Conservation (phyloP, 2,113 vertebrate genomes). For the Acinonyx jubatus region DNA sequence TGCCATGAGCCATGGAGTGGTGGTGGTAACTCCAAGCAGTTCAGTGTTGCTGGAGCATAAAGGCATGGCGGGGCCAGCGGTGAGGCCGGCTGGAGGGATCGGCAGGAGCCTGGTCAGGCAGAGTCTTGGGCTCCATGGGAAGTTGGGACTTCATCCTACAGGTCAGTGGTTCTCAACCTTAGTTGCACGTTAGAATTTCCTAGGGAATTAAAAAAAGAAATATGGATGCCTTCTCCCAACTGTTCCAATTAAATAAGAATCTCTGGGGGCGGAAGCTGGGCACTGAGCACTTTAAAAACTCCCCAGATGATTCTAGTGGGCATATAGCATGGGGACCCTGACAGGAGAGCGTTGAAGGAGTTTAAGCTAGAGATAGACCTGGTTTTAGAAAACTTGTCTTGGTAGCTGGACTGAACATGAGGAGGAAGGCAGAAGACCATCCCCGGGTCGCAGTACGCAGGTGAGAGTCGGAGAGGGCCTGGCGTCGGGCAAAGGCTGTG, state of each 20-base stretch:
- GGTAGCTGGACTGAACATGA: background rate
- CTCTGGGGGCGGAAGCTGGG: background rate
- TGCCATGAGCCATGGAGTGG: background rate
- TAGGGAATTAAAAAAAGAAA: background rate
- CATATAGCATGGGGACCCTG: background rate
- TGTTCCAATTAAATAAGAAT: background rate
- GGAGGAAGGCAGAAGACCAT: background rate
- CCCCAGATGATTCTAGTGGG: background rate
- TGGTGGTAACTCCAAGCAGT: background rate
- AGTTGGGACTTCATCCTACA: background rate
- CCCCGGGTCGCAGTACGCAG: rapidly evolving
- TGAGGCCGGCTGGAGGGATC: background rate
- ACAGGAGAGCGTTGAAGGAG: background rate
- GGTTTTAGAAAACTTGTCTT: background rate
- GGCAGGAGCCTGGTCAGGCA: background rate
- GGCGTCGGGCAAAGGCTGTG: background rate
- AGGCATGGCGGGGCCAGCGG: background rate
- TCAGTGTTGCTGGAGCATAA: background rate
- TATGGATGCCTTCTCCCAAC: background rate
- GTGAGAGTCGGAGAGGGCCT: too few relatives aligned
- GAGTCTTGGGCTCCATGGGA: background rate
- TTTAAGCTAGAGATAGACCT: background rate
- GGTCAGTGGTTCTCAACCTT: background rate
- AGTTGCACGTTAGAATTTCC: background rate
- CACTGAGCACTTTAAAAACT: background rate